Conservation (phyloP, 1,140 invertebrate species). For the Zaprionus inermis region DNA sequence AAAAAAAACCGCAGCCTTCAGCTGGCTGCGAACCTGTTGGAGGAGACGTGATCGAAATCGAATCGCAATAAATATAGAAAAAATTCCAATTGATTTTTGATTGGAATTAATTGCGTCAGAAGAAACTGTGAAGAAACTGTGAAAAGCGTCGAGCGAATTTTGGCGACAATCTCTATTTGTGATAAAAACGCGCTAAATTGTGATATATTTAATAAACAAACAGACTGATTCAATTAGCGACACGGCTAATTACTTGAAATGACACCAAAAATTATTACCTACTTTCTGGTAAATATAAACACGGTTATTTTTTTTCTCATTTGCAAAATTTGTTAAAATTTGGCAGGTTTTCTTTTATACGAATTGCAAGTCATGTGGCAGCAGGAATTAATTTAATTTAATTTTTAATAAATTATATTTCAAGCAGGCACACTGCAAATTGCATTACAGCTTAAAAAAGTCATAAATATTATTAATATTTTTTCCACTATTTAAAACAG, state of each 20-base stretch:
- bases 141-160: slow-evolving; percentile 16
- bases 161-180: slow-evolving; percentile 48
- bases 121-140: slow-evolving; percentile 40
- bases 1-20: slow-evolving; percentile 20
- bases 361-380: not conserved
- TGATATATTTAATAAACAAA: slow-evolving; percentile 41
- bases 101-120: slow-evolving; percentile 64
- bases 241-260: slow-evolving; percentile 46
- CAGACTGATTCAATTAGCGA: slow-evolving; percentile 65
- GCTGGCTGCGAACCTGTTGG: not conserved
- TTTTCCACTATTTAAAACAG: not conserved
- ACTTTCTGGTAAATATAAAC: slow-evolving; percentile 72
- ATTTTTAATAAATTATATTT: not conserved
- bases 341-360: not conserved
- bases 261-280: slow-evolving; percentile 79
- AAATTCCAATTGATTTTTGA: slow-evolving; percentile 61
- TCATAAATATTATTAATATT: too few relatives aligned
- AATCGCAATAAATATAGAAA: slow-evolving; percentile 13
- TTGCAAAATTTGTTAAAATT: not conserved
- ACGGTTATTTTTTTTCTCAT: not conserved
- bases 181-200: slow-evolving; percentile 51
- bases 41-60: slow-evolving; percentile 16
- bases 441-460: not conserved
- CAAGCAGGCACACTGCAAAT: not conserved
- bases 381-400: too few relatives aligned